Conservation (phyloP, 2,113 vertebrate species). For the Caranx melampygus region DNA sequence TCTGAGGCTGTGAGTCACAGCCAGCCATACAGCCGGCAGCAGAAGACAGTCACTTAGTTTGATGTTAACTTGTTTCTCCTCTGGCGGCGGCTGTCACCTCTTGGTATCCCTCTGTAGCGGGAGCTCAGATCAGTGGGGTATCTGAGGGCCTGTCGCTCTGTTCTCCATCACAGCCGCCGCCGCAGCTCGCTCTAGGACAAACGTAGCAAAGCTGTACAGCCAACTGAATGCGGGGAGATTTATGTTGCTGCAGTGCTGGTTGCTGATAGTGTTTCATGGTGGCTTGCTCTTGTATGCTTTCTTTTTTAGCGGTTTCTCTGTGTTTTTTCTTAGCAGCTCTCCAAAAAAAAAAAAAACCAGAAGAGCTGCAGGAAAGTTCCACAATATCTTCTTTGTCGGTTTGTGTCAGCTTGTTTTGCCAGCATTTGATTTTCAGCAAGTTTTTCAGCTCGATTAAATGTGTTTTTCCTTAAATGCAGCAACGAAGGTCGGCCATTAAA, state of each 20-base stretch:
- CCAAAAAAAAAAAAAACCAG: neutral
- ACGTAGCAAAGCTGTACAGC: conserved; percentile 62
- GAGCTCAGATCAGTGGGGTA: conserved; percentile 72
- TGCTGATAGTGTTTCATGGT: conserved; percentile 48
- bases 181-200: conserved; percentile 63
- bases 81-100: conserved; percentile 76
- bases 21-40: conserved; percentile 69
- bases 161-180: conserved; percentile 68
- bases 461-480: neutral
- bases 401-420: neutral
- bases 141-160: conserved; percentile 73
- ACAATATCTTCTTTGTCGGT: neutral
- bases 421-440: neutral
- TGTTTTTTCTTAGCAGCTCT: neutral
- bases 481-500: too few species aligned
- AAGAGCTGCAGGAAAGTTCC: neutral
- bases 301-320: neutral
- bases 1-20: conserved; percentile 74
- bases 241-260: conserved; percentile 52
- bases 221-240: conserved; percentile 55
- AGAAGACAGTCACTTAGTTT: conserved; percentile 76
- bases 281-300: conserved; percentile 12
- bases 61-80: conserved; percentile 80
- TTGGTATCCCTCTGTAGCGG: conserved; percentile 65
- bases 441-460: neutral